Percentiles rank a stretch among this genome's conserved stretches.
Evolutionary conservation across 2,888 invertebrate species (phyloP).

Genomic region (Dolichopus griseipennis): DNA sequence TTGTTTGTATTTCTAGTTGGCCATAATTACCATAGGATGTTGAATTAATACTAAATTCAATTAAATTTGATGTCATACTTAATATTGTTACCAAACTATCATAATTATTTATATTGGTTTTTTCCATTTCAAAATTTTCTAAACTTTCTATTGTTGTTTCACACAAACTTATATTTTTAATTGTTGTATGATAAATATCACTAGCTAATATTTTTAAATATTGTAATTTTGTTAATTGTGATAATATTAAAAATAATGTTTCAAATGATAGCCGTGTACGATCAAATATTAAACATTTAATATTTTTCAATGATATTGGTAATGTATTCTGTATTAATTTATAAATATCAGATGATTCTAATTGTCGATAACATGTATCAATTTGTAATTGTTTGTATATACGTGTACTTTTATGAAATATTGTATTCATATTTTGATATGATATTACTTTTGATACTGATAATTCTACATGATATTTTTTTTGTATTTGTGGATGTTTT

Average conservation of each 20-base stretch:
- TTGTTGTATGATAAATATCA: neutral
- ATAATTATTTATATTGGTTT: neutral
- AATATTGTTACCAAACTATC: constrained; percentile 7
- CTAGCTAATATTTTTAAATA: neutral
- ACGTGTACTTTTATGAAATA: neutral
- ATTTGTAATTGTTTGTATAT: neutral
- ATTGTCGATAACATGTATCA: neutral
- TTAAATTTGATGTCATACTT: constrained; percentile 8
- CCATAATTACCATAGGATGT: neutral
- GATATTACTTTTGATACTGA: neutral
- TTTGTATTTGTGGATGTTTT: neutral
- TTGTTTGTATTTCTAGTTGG: neutral
- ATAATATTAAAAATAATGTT: neutral
- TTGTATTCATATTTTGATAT: neutral
- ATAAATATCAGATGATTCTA: neutral
- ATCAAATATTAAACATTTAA: neutral
- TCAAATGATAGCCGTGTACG: neutral
- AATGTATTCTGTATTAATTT: neutral
- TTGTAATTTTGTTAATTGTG: neutral
- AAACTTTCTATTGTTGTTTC: neutral
- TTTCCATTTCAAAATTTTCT: neutral
- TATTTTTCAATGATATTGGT: neutral
- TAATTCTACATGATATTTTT: neutral
- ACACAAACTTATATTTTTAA: neutral
- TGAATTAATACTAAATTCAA: constrained; percentile 4